Percentiles rank a stretch among this genome's conserved stretches.
Conservation (phyloP, 2,113 vertebrate genomes). For the Vanacampus margaritifer region DNA sequence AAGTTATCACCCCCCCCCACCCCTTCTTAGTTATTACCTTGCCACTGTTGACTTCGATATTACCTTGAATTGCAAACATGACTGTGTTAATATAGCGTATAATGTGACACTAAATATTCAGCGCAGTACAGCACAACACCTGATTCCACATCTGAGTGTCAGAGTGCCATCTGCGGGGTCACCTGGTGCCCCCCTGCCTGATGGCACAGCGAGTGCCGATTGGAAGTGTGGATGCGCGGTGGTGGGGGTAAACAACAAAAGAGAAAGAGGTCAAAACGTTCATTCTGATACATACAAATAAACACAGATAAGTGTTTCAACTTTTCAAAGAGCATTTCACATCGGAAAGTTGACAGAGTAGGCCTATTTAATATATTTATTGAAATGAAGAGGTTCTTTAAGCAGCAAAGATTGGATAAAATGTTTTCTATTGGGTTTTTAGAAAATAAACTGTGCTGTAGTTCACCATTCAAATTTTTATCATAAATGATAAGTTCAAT, state of each 20-base stretch:
- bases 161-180: slow-evolving; percentile 73
- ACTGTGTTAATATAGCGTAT: slow-evolving; percentile 73
- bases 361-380: neutral
- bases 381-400: neutral
- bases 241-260: neutral
- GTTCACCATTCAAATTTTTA: too few relatives aligned
- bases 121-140: slow-evolving; percentile 63
- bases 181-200: slow-evolving; percentile 47
- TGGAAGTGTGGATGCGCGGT: neutral
- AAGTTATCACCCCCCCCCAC: slow-evolving; percentile 43
- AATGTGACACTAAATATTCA: slow-evolving; percentile 78
- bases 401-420: too few relatives aligned
- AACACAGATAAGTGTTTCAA: neutral
- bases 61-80: slow-evolving; percentile 72
- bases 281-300: neutral
- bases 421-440: too few relatives aligned
- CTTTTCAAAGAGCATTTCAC: neutral
- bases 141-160: slow-evolving; percentile 75
- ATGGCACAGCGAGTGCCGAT: neutral
- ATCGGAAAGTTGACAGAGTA: neutral
- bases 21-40: slow-evolving; percentile 14
- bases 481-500: too few relatives aligned
- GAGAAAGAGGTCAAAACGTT: neutral
- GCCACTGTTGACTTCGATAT: slow-evolving; percentile 66
- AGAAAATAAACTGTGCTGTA: too few relatives aligned